phyloP scores from a whole-genome alignment of 1,140 invertebrate genomes.

The Nasonia longicornis region DNA sequence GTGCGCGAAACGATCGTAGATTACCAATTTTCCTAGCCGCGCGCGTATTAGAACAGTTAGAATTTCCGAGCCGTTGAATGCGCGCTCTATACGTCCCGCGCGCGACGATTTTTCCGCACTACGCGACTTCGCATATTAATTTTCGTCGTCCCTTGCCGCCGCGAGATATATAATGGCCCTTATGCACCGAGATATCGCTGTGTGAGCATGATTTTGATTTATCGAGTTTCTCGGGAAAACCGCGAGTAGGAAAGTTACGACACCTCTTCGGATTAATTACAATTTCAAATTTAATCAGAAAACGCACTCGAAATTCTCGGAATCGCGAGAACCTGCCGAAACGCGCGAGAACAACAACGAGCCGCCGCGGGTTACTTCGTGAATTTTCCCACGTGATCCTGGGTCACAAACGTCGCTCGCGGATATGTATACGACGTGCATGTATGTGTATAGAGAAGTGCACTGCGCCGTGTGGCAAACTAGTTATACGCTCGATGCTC shows the following conservation, averaged over 20 bases:
- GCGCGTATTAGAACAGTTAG: slow-evolving; percentile 35
- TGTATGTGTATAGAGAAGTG: neutral
- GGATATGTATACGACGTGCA: no score
- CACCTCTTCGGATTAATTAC: neutral
- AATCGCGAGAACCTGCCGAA: neutral
- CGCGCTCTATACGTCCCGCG: neutral
- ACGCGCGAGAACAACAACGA: neutral
- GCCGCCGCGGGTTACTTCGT: neutral
- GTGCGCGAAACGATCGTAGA: slow-evolving; percentile 50
- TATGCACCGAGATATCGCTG: neutral
- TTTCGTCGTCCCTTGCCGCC: neutral
- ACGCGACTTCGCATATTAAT: neutral
- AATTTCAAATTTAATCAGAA: slow-evolving; percentile 4
- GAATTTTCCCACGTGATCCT: slow-evolving; percentile 24
- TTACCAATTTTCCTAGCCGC: slow-evolving; percentile 52
- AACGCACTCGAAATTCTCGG: neutral
- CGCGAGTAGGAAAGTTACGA: neutral
- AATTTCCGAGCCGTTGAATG: slow-evolving; percentile 31
- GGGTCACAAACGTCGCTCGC: neutral
- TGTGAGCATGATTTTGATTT: neutral
- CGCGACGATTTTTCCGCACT: neutral
- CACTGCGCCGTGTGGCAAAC: neutral
- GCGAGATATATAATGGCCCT: neutral
- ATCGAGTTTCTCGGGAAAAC: neutral
- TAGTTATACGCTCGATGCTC: slow-evolving; percentile 6